Conservation (phyloP, 2,888 invertebrate genomes). For the Willowsia nigromaculata region DNA sequence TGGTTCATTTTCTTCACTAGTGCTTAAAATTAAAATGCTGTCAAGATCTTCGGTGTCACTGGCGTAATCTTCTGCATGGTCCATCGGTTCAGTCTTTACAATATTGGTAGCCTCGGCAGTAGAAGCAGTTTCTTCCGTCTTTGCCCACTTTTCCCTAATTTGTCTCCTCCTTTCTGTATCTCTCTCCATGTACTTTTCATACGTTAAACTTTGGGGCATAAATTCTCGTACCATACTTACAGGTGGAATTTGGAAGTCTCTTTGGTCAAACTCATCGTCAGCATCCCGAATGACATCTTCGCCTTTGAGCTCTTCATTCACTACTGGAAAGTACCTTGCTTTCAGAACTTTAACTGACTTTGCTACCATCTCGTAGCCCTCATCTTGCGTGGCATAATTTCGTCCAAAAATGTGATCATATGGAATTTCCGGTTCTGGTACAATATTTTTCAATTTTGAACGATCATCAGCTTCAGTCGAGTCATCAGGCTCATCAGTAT, state of each 20-base stretch:
- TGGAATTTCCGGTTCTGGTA: conserved; percentile 70
- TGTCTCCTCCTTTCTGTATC: conserved; percentile 36
- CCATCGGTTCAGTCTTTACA: conserved; percentile 61
- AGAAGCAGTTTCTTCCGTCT: neutral
- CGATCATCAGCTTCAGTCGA: neutral
- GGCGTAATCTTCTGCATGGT: neutral
- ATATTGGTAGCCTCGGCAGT: neutral
- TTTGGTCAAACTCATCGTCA: conserved; percentile 59
- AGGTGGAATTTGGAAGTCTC: conserved; percentile 70
- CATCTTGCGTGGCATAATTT: conserved; percentile 1
- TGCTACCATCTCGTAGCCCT: conserved; percentile 73
- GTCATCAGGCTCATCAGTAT: neutral
- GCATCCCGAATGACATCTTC: conserved; percentile 60
- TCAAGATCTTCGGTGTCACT: conserved; percentile 10
- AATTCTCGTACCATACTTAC: conserved; percentile 52
- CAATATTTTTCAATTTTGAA: conserved; percentile 56
- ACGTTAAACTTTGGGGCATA: conserved; percentile 15
- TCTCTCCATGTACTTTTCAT: conserved; percentile 22
- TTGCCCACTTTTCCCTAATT: conserved; percentile 48
- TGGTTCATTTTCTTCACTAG: conserved; percentile 15
- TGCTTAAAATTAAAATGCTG: conserved; percentile 9
- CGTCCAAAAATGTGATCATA: conserved; percentile 71
- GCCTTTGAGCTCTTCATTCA: conserved; percentile 48
- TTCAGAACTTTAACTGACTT: conserved; percentile 73
- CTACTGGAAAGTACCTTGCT: conserved; percentile 57